Percentiles rank a stretch among this genome's conserved stretches.
Conservation (phyloP, 2,113 vertebrate genomes). For the Parus major region DNA sequence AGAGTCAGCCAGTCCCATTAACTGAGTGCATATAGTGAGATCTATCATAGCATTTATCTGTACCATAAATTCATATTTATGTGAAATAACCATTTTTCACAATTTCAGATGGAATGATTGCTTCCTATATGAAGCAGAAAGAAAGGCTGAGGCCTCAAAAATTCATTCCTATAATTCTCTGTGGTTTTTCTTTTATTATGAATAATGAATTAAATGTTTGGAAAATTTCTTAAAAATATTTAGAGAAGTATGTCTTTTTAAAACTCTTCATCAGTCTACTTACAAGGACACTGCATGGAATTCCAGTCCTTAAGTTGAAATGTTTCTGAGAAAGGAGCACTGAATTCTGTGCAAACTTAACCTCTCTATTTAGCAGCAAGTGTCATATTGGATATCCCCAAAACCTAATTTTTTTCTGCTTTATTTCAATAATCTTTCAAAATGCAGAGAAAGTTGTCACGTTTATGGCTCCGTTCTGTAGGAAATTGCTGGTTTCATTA, state of each 20-base stretch:
- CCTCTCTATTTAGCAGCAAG: background rate
- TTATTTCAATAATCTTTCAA: conserved; percentile 34
- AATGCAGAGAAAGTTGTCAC: background rate
- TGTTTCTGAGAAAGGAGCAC: background rate
- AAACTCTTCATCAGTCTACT: background rate
- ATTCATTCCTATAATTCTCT: rapidly evolving
- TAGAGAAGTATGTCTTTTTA: background rate
- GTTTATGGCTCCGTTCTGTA: background rate
- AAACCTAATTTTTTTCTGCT: background rate
- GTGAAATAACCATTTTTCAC: background rate
- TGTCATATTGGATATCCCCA: background rate
- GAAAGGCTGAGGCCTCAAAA: background rate
- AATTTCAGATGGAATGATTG: background rate
- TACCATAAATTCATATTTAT: background rate
- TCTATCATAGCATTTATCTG: background rate
- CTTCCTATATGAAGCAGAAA: background rate
- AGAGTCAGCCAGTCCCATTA: background rate
- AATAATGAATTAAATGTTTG: background rate
- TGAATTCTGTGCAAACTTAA: background rate
- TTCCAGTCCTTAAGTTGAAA: background rate
- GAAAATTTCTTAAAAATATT: background rate
- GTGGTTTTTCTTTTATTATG: background rate
- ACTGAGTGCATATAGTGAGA: background rate
- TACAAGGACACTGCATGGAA: background rate
- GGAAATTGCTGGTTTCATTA: conserved; percentile 19